Percentiles rank a stretch among this genome's conserved stretches.
Evolutionary conservation across 1,140 invertebrate species (phyloP).

Genomic region (Aphaenogaster floridana): DNA sequence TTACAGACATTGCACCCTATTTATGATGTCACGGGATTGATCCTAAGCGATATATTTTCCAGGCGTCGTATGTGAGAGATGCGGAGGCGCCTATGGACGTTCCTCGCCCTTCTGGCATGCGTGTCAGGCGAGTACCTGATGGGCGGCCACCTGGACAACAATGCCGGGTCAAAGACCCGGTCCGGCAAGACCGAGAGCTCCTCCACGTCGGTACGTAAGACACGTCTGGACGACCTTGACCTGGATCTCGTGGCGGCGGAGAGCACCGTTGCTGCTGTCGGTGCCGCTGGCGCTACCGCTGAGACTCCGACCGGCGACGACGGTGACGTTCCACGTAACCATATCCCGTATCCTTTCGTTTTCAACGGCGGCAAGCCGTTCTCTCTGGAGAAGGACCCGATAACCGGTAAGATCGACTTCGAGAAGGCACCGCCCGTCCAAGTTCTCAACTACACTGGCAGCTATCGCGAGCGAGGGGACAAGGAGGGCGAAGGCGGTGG

Average conservation of each 20-base stretch:
- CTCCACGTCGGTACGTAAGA: slow-evolving; percentile 72
- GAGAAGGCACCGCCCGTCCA: slow-evolving; percentile 84
- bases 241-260: slow-evolving; percentile 82
- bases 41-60: not conserved
- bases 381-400: slow-evolving; percentile 90
- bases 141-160: slow-evolving; percentile 80
- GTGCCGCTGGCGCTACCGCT: not conserved
- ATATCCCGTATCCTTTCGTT: slow-evolving; percentile 83
- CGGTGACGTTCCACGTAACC: slow-evolving; percentile 76
- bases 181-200: slow-evolving; percentile 66
- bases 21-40: not conserved
- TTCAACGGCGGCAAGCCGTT: slow-evolving; percentile 92
- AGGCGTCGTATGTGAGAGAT: slow-evolving; percentile 42
- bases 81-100: slow-evolving; percentile 18
- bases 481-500: slow-evolving; percentile 78
- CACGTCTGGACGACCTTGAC: slow-evolving; percentile 77
- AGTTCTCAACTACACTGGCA: slow-evolving; percentile 86
- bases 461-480: slow-evolving; percentile 83
- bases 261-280: slow-evolving; percentile 71
- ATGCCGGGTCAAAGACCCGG: slow-evolving; percentile 59
- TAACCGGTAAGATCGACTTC: slow-evolving; percentile 90
- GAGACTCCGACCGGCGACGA: slow-evolving; percentile 21
- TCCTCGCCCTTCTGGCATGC: slow-evolving; percentile 42
- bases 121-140: slow-evolving; percentile 72
- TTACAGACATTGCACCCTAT: not conserved